Evolutionary conservation across 2,797 vertebrate genomes (phyloP), one percentile per base, ranked within the genome.

Genomic region (Tadarida brasiliensis): DNA sequence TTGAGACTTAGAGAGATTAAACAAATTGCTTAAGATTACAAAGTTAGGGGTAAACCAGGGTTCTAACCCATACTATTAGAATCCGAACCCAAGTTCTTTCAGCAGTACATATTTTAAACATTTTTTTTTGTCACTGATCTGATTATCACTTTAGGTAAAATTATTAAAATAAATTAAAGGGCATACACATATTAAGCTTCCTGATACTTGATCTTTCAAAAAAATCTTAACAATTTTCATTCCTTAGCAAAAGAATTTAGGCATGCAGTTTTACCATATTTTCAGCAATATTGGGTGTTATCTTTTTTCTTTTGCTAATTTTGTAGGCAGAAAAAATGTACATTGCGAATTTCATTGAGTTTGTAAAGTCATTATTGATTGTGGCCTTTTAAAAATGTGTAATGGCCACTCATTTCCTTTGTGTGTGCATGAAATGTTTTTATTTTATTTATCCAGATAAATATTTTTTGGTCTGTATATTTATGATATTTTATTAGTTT

Each of bases 141-240:
- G 3, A 78, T 87, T 77, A 78, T 81, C 15, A 44, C 24, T 95
- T 59, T 96, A 94, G 49, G 63, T 95, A 59, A 94, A 94, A 88
- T 94, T 77, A 63, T 92, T 86, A 70, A 96, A 96, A 74, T 59
- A n/a, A 94, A 39, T 67, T 87, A 49, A 90, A 92, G 35, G 33
- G 1, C 44, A 81, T 49, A 33, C 1, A 44, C 1, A 33, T 92
- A 95, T 92, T 96, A 96, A 88, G 39, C 26, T 78, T 90, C 63
- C 35, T 82, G n/a, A 67, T 71, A 59, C 24, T 10, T 82, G 56
- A 56, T 22, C 28, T 47, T 35, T 87, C 67, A 93, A 59, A 92
- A 77, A 39, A 26, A 2, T 71, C 14, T 17, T 90, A 61, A 76
- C 15, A 65, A 35, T 95, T 94, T 73, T 11, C 5, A 68, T 88